Base-by-base conservation (phyloP, 53 echinoderm and acorn worm genomes). In the Holothuria leucospilota region DNA sequence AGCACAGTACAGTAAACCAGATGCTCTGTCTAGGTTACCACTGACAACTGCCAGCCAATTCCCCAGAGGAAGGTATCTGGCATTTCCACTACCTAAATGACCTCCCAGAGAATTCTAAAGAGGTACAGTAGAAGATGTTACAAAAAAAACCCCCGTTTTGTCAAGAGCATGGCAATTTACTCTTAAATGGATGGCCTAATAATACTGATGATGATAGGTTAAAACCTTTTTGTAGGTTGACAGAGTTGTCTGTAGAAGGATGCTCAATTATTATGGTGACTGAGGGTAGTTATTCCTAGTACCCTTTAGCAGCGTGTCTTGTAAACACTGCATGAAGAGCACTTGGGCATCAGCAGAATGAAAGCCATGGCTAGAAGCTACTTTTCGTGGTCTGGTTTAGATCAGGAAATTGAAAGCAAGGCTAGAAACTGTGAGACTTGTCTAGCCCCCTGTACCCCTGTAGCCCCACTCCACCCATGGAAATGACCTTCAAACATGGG, bases 151-250 rank as follows among this genome's bases (percentile, higher is more conserved):
- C 27, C 81, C 84, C 21, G 68, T 89, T 29, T 68, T 86, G 59
- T 82, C 82, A 85, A 84, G 56, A 10, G 88, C 71, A 26, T 61
- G 80, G 13, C 56, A 85, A 6, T 88, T 67, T 49, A 69, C 79
- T n/a, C 51, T n/a, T 40, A 10, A 85, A 78, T 73, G 85, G 82
- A 59, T 92, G 92, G 88, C 88, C 92, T 42, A 78, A 38, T 8
- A n/a, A n/a, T n/a, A n/a, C n/a, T n/a, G n/a, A n/a, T n/a, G n/a
- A n/a, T n/a, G n/a, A n/a, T n/a, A n/a, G 40, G 23, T 16, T 29
- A 28, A n/a, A n/a, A n/a, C n/a, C n/a, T 7, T n/a, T n/a, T n/a
- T n/a, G n/a, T n/a, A n/a, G n/a, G n/a, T n/a, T n/a, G n/a, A n/a
- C 53, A 24, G 81, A 90, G 49, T n/a, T 90, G 46, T 70, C 86